Percentiles rank a stretch among this genome's conserved stretches.
These are phyloP conservation scores for Eupithecia subumbrata DNA, from an alignment of 2,888 invertebrate genomes.

Conservation along the genomic window DNA sequence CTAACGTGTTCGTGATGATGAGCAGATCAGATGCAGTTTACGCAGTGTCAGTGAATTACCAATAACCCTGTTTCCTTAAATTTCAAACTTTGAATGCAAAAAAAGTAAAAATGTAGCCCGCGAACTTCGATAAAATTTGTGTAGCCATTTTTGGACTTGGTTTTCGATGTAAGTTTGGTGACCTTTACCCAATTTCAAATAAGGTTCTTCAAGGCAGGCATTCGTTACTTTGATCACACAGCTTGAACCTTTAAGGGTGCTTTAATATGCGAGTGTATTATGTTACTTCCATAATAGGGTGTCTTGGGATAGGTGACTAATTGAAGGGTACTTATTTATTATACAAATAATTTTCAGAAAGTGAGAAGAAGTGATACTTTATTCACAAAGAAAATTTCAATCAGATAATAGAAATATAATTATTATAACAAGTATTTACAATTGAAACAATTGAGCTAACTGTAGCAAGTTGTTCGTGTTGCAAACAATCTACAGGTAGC, in stretches of 20 bases:
- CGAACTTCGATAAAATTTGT: neutral
- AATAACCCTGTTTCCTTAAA: no score
- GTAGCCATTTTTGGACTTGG: neutral
- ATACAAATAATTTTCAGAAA: no score
- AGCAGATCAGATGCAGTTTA: no score
- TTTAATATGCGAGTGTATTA: slow-evolving; percentile 1
- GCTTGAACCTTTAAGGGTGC: slow-evolving; percentile 4
- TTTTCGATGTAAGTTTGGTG: neutral
- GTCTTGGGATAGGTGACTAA: neutral
- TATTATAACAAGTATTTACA: no score
- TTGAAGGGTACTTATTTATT: neutral
- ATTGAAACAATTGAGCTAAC: no score
- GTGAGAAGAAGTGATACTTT: no score
- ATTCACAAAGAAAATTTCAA: no score
- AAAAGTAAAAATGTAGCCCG: neutral
- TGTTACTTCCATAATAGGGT: slow-evolving; percentile 9
- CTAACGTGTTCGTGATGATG: no score
- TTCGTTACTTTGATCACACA: slow-evolving; percentile 14
- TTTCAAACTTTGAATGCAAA: neutral
- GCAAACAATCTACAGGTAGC: no score
- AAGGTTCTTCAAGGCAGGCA: slow-evolving; percentile 3
- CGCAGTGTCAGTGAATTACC: no score
- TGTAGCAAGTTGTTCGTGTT: no score
- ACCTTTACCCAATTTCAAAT: slow-evolving; percentile 4
- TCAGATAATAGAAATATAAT: no score